These are phyloP conservation scores for Etheostoma perlongum DNA, from an alignment of 2,797 vertebrate genomes.

Conservation along the genomic window DNA sequence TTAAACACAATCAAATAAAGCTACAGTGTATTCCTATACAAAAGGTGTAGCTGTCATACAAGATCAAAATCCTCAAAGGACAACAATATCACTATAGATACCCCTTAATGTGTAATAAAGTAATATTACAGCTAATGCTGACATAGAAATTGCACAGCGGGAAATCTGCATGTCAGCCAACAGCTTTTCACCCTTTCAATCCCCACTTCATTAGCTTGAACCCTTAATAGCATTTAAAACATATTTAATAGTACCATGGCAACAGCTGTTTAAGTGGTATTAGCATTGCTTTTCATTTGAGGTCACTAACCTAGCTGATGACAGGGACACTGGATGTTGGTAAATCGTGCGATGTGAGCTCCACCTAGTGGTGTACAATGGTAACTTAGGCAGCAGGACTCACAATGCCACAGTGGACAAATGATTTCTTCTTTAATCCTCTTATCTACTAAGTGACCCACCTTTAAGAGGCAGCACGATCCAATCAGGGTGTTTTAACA, in stretches of 20 bases:
- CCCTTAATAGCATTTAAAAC: conserved; percentile 50
- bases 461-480: conserved; percentile 3
- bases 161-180: conserved; percentile 21
- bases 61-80: background rate
- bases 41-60: background rate
- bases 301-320: background rate
- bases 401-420: background rate
- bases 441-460: conserved; percentile 22
- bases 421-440: conserved; percentile 16
- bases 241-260: conserved; percentile 58
- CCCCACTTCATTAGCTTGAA: conserved; percentile 42
- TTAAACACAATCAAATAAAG: background rate
- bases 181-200: conserved; percentile 21
- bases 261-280: conserved; percentile 60
- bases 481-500: conserved; percentile 8
- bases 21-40: background rate
- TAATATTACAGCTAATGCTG: background rate
- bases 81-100: background rate
- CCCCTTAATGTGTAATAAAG: background rate
- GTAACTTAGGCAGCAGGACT: background rate
- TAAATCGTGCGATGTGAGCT: conserved; percentile 7
- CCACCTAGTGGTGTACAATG: conserved; percentile 53
- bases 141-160: conserved; percentile 8
- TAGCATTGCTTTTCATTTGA: background rate
- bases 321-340: background rate